These are phyloP conservation scores for Meleagris gallopavo DNA, from an alignment of 2,113 vertebrate species.

Conservation along the genomic window DNA sequence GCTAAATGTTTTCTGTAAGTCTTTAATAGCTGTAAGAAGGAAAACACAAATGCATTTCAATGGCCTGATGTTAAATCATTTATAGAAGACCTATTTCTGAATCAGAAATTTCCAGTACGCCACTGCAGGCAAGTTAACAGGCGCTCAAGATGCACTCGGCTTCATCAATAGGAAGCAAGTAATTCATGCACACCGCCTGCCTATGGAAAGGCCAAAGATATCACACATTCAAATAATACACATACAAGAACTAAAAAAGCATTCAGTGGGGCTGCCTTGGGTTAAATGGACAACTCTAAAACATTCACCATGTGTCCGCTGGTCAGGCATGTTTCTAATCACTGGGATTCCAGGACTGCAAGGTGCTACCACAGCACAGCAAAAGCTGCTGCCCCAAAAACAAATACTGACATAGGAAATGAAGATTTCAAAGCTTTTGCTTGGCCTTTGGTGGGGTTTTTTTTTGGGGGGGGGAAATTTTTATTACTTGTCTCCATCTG, in stretches of 20 bases:
- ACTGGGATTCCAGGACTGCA: neutral
- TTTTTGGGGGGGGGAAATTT: neutral
- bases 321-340: constrained; percentile 21
- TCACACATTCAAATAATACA: constrained; percentile 46
- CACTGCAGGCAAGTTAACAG: neutral
- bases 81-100: constrained; percentile 65
- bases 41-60: constrained; percentile 71
- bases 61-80: constrained; percentile 63
- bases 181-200: neutral
- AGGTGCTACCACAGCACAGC: neutral
- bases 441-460: neutral
- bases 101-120: constrained; percentile 44
- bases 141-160: neutral
- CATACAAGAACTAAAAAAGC: constrained; percentile 35
- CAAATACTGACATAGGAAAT: neutral
- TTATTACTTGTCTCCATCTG: neutral
- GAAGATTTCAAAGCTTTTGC: neutral
- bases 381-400: neutral
- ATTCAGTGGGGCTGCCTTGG: constrained; percentile 3
- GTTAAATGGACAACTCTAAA: constrained; percentile 67
- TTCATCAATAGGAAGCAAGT: neutral
- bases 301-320: constrained; percentile 29
- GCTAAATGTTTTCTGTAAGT: constrained; percentile 53
- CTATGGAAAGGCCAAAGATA: constrained; percentile 35
- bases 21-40: constrained; percentile 43